Evolutionary conservation across 2,797 vertebrate species (phyloP).

Genomic region (Heterohyrax brucei): DNA sequence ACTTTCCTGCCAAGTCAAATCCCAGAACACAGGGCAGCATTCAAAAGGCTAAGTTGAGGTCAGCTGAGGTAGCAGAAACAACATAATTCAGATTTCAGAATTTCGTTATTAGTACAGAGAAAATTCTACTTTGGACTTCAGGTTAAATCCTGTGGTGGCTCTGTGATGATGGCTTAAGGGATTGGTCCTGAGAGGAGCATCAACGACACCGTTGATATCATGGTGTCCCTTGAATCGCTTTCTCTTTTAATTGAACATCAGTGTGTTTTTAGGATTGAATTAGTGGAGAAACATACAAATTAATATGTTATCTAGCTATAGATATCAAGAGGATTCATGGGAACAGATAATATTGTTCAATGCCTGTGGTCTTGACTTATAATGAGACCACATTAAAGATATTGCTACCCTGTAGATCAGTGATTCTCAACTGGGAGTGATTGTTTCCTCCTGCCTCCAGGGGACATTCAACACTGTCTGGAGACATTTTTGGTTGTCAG

Average conservation of each 20-base stretch:
- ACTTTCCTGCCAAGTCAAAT: conserved; percentile 66
- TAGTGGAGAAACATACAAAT: neutral
- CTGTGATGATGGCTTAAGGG: neutral
- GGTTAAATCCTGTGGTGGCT: neutral
- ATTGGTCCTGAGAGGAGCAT: neutral
- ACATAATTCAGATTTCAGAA: conserved; percentile 10
- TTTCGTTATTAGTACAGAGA: neutral
- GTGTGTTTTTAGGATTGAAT: neutral
- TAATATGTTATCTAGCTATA: neutral
- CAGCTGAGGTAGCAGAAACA: neutral
- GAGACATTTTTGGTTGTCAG: conserved; percentile 4
- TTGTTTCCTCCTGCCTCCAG: neutral
- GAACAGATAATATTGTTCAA: neutral
- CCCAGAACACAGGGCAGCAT: conserved; percentile 21
- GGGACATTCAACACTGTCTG: neutral
- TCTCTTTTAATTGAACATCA: neutral
- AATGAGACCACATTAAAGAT: neutral
- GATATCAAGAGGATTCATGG: neutral
- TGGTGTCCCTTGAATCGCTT: neutral
- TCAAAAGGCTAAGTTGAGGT: conserved; percentile 34
- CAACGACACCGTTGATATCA: fast-evolving
- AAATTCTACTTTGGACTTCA: neutral
- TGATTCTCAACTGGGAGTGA: neutral
- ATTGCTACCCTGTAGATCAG: neutral
- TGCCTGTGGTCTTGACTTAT: neutral